Evolutionary conservation across 2,888 invertebrate species (phyloP), one percentile per base, ranked within the genome.

Genomic region (Dryobotodes eremita): DNA sequence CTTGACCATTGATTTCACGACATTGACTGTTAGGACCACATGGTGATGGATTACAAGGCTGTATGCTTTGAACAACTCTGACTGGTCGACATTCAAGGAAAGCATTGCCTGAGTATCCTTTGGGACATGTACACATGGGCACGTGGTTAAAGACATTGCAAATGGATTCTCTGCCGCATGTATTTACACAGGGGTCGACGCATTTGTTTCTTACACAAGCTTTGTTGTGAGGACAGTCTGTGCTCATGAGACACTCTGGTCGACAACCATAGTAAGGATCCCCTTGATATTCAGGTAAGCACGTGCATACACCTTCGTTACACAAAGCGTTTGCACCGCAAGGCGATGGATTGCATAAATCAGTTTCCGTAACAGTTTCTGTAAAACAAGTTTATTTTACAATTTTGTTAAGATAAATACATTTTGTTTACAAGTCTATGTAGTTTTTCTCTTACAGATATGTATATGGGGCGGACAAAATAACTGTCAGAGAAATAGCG

Each of bases 231-330:
- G 98, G 94, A 92, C 98, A 98, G 89, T 98, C 98, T 23, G 96
- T 96, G 89, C 98, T 98, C 55, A 98, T 94, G 53, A 98, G 97
- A 93, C 98, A 98, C 95, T 98, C 98, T n/a, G 98, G 98, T 87
- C 98, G 97, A 92, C 98, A 98, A 48, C 98, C 98, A 85, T 97
- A 95, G 90, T 98, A 98, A 6, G 98, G 98, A 95, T 98, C 98
- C 46, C 98, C 98, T 89, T 97, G 97, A 91, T 98, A 98, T 92
- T 98, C 98, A 0, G 97, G 96, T 70, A 98, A 91, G 92, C 98
- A 99, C 31, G 97, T 97, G 89, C 98, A 98, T 71, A 97, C 90
- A 62, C 98, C 98, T 86, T 98, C 96, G 86, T 95, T 93, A 91
- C 98, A 98, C 90, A 97, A 94, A 26, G 98, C 97, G 93, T 98